phyloP scores from a whole-genome alignment of 1,140 invertebrate species.

The Olivierus martensii region DNA sequence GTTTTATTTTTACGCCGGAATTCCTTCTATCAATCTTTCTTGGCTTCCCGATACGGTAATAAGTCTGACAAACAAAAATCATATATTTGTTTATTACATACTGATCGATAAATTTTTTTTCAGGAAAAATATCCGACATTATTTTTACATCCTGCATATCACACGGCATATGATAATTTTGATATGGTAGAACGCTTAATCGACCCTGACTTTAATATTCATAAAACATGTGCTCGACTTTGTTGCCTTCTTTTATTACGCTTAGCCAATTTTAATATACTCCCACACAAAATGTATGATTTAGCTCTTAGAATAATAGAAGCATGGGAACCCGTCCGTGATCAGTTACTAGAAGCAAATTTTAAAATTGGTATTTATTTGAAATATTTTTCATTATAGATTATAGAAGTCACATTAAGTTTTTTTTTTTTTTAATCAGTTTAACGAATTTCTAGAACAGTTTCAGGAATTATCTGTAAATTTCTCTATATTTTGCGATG shows the following conservation, averaged over 20 bases:
- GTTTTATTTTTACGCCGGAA: constrained; percentile 23
- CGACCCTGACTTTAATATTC: constrained; percentile 25
- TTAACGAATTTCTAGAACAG: no score
- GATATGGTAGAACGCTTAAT: constrained; percentile 23
- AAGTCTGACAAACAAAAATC: no score
- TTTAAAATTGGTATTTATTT: constrained; percentile 9
- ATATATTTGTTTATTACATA: no score
- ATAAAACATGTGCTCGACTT: constrained; percentile 18
- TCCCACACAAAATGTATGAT: constrained; percentile 25
- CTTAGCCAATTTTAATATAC: constrained; percentile 22
- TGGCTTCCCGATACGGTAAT: constrained; percentile 12
- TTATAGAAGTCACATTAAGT: no score
- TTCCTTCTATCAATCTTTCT: constrained; percentile 23
- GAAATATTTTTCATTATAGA: no score
- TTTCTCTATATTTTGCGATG: no score
- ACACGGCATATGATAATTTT: constrained; percentile 27
- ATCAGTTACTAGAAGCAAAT: no score
- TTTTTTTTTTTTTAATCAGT: no score
- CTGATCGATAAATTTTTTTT: no score
- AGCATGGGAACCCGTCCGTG: background rate
- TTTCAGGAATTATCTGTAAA: no score
- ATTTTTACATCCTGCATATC: constrained; percentile 24
- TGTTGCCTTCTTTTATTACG: constrained; percentile 19
- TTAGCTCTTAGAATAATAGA: constrained; percentile 22
- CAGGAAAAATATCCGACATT: no score